Percentiles rank a stretch among this genome's conserved stretches.
Evolutionary conservation across 2,113 vertebrate genomes (phyloP).

Genomic region (Choloepus hoffmanni): DNA sequence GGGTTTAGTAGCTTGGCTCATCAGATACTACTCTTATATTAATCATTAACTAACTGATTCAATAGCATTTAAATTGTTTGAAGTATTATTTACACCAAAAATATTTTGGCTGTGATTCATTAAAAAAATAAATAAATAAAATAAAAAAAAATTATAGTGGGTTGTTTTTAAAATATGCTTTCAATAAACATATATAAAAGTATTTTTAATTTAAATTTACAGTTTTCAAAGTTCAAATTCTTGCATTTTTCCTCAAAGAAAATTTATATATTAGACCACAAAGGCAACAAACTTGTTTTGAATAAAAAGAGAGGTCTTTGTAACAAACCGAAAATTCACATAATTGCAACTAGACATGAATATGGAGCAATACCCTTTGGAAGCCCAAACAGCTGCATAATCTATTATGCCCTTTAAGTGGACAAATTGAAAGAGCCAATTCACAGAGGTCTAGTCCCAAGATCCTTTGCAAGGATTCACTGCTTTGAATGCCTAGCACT

Average conservation of each 20-base stretch:
- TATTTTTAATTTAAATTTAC: slow-evolving; percentile 16
- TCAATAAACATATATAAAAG: not conserved
- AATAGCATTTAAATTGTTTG: not conserved
- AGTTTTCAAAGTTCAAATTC: slow-evolving; percentile 53
- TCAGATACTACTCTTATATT: not conserved
- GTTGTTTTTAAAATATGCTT: slow-evolving; percentile 44
- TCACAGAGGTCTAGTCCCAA: slow-evolving; percentile 62
- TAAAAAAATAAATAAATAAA: slow-evolving; percentile 13
- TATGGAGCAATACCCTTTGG: slow-evolving; percentile 52
- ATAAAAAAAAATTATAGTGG: not conserved
- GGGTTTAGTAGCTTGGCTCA: not conserved
- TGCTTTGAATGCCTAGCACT: slow-evolving; percentile 49
- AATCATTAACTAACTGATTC: not conserved
- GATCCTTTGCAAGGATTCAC: slow-evolving; percentile 59
- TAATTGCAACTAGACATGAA: slow-evolving; percentile 65
- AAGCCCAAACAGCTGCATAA: slow-evolving; percentile 63
- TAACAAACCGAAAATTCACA: slow-evolving; percentile 60
- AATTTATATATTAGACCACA: slow-evolving; percentile 21
- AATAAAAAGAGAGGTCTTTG: slow-evolving; percentile 64
- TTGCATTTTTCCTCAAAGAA: slow-evolving; percentile 28
- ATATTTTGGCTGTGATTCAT: not conserved
- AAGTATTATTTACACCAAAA: slow-evolving; percentile 34
- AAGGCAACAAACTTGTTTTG: slow-evolving; percentile 59
- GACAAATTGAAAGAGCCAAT: slow-evolving; percentile 69
- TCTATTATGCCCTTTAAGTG: slow-evolving; percentile 69